Evolutionary conservation across 2,888 invertebrate genomes (phyloP).

Genomic region (Sepiola atlantica): DNA sequence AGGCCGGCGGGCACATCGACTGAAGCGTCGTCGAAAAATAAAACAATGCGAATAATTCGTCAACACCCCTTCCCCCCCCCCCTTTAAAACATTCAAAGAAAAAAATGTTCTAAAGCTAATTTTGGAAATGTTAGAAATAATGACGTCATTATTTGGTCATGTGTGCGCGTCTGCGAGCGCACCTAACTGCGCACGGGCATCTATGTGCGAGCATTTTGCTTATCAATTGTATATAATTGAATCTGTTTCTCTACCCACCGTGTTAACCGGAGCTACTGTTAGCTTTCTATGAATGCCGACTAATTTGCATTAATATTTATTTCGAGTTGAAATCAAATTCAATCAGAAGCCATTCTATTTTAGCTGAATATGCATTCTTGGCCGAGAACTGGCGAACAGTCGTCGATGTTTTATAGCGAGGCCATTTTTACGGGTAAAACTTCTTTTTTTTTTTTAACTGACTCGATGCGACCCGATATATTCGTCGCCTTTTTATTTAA

Average conservation of each 20-base stretch:
- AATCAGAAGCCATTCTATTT: slow-evolving; percentile 20
- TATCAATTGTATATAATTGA: neutral
- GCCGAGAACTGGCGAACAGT: neutral
- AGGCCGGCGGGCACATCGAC: no score
- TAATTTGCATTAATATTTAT: slow-evolving; percentile 21
- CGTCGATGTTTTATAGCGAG: neutral
- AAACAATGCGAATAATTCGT: no score
- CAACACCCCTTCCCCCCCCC: no score
- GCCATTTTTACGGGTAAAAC: neutral
- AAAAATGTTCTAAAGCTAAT: no score
- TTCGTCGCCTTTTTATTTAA: neutral
- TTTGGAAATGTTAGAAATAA: no score
- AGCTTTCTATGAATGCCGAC: slow-evolving; percentile 15
- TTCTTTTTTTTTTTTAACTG: no score
- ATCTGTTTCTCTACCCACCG: neutral
- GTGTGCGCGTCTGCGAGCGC: neutral
- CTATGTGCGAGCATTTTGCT: neutral
- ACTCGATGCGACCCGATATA: neutral
- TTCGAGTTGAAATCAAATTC: slow-evolving; percentile 9
- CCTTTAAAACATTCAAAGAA: no score
- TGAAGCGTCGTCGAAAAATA: no score
- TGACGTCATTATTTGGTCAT: neutral
- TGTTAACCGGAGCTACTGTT: slow-evolving; percentile 32
- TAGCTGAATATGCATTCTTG: slow-evolving; percentile 9
- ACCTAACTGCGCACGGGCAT: neutral